phyloP scores from a whole-genome alignment of 2,113 vertebrate species.

The Megalops atlanticus region DNA sequence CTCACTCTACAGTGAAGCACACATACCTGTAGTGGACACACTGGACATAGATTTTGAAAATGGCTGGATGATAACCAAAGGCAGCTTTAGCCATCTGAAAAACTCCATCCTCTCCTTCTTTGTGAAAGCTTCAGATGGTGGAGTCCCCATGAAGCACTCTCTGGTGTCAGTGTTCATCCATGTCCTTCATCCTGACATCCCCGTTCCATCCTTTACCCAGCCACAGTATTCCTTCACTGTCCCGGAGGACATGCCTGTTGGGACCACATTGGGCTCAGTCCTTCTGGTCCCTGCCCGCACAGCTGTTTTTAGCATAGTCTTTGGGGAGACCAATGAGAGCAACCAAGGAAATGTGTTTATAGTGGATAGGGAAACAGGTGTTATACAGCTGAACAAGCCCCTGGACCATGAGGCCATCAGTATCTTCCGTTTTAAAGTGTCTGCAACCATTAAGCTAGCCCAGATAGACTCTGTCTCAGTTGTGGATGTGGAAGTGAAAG shows the following conservation, averaged over 20 bases:
- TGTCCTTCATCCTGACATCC: conserved; percentile 83
- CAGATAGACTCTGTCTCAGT: conserved; percentile 83
- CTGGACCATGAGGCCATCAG: conserved; percentile 85
- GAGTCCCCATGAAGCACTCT: conserved; percentile 85
- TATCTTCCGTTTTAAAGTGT: conserved; percentile 87
- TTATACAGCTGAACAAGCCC: conserved; percentile 82
- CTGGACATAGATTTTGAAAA: conserved; percentile 95
- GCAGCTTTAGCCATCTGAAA: conserved; percentile 84
- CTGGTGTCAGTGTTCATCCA: conserved; percentile 94
- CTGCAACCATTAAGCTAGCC: conserved; percentile 79
- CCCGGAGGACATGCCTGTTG: conserved; percentile 83
- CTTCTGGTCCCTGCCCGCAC: conserved; percentile 77
- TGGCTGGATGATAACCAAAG: conserved; percentile 97
- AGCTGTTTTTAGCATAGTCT: conserved; percentile 76
- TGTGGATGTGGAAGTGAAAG: conserved; percentile 89
- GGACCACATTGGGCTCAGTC: conserved; percentile 85
- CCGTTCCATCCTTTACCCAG: conserved; percentile 87
- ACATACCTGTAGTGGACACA: conserved; percentile 84
- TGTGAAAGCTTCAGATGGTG: conserved; percentile 91
- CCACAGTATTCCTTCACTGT: conserved; percentile 91
- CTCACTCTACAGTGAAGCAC: conserved; percentile 92
- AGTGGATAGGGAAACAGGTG: conserved; percentile 86
- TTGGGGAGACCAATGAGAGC: conserved; percentile 83
- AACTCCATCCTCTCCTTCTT: conserved; percentile 93
- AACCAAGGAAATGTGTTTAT: conserved; percentile 83